Base-by-base conservation (phyloP, 2,888 invertebrate species). In the Himalopsyche anomala region DNA sequence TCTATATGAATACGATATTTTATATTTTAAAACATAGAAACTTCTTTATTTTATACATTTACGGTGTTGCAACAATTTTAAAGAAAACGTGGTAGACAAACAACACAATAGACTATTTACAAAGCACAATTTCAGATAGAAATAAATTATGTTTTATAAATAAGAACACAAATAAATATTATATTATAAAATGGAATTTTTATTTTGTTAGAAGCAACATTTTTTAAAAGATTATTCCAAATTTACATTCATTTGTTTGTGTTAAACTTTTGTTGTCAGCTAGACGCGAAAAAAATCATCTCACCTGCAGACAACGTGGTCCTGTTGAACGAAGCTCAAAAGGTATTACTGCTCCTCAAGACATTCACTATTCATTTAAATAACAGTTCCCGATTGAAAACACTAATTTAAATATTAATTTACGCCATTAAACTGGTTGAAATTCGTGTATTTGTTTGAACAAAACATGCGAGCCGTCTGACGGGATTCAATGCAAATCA, bases 221-320 rank as follows among this genome's bases (percentile, higher is more conserved):
- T 51, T 51, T 51, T 51, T 51, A 51, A 15, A 15, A 51, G 51
- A 51, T 15, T 51, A 15, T 15, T 51, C 51, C 15, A 51, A 51
- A 51, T 51, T 15, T 51, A 51, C 12, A 51, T 51, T 51, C 51
- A 62, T 19, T 62, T 62, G 62, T 62, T 62, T 62, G 62, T 62
- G 62, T 62, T 11, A 28, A 62, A 62, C 62, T 62, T 62, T 62
- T 62, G 62, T 62, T 62, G 62, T 62, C 28, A n/a, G 28, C 62
- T 62, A 62, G 19, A 62, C 19, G 9, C 19, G 19, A 62, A 62
- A 62, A 56, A 62, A 62, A 62, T 19, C 62, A 62, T 12, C 62
- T 62, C 62, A 62, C 62, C 62, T 62, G 62, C 62, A 19, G 19
- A 62, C 62, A 62, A 19, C 62, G 62, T 62, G 62, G 62, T 62